Evolutionary conservation across 1,140 invertebrate genomes (phyloP), one percentile per base, ranked within the genome.

Genomic region (Euschistus heros): DNA sequence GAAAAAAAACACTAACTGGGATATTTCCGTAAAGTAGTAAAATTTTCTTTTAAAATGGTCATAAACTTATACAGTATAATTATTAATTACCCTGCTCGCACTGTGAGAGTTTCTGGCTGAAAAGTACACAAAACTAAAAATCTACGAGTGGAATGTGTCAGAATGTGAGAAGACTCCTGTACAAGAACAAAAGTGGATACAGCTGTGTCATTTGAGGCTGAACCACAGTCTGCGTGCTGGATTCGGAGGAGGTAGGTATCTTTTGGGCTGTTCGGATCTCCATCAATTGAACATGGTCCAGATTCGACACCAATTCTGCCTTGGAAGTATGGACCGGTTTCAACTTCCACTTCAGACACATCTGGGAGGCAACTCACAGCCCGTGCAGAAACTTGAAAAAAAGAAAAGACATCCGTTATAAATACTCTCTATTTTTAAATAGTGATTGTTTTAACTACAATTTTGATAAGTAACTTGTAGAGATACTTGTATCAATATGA

Each of bases 81-180:
- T 37, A 57, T 22, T 54, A 14, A 20, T 64, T 68, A 70, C 69
- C 87, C 86, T 24, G 88, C 87, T 65, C 86, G 78, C 13, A 91
- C 86, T 0, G 87, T 88, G 64, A 89, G 78, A 8, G 86, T 87
- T 74, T 89, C 87, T 3, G 87, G 87, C 69, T 88, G 84, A 70
- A 87, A 89, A 20, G 85, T 85, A 70, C 88, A 91, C 7, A 89
- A 78, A 0, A 91, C 87, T 33, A 90, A 75, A 73, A 89, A 90
- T 77, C 85, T 80, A 65, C 87, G 76, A 0, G 87, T 88, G 71
- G 86, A 89, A 71, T 90, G 87, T 0, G 87, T 90, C 13, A 89
- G 80, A 67, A 91, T 89, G 0, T 86, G 85, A 37, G 87, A 74
- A 73, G 88, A 89, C 73, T 91, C 88, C 71, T 90, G 87, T 6